Conservation (phyloP, 2,797 vertebrate genomes). For the Amblyraja radiata region DNA sequence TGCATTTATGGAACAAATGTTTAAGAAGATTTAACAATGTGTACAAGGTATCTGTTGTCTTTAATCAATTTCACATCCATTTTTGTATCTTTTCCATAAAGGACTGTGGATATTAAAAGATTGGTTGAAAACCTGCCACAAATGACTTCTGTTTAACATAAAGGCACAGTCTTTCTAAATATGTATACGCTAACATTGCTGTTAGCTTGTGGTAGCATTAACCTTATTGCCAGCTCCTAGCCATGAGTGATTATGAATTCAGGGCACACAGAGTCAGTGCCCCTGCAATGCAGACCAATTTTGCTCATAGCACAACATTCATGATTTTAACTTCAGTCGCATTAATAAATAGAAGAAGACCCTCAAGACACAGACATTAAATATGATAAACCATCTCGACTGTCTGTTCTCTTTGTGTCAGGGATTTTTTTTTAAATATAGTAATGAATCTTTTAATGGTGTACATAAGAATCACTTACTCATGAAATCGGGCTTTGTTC, state of each 20-base stretch:
- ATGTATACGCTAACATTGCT: constrained; percentile 59
- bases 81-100: not conserved
- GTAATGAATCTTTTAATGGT: constrained; percentile 97
- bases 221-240: constrained; percentile 69
- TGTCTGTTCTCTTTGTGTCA: constrained; percentile 81
- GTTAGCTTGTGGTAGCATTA: constrained; percentile 69
- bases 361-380: constrained; percentile 90
- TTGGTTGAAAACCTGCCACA: not conserved
- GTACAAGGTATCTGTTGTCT: not conserved
- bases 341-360: constrained; percentile 98
- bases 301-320: constrained; percentile 70
- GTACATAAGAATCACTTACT: constrained; percentile 90
- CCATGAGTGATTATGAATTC: constrained; percentile 81
- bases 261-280: constrained; percentile 77
- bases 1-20: not conserved
- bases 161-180: not conserved
- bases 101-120: not conserved
- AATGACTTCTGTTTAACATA: not conserved
- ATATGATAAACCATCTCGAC: constrained; percentile 94
- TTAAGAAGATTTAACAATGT: not conserved
- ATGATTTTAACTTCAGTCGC: constrained; percentile 74
- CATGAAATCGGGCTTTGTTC: constrained; percentile 81
- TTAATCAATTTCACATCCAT: not conserved
- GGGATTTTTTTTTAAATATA: constrained; percentile 60
- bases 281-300: constrained; percentile 77